Conservation (phyloP, 2,888 invertebrate genomes). For the Eupithecia pulchellata region DNA sequence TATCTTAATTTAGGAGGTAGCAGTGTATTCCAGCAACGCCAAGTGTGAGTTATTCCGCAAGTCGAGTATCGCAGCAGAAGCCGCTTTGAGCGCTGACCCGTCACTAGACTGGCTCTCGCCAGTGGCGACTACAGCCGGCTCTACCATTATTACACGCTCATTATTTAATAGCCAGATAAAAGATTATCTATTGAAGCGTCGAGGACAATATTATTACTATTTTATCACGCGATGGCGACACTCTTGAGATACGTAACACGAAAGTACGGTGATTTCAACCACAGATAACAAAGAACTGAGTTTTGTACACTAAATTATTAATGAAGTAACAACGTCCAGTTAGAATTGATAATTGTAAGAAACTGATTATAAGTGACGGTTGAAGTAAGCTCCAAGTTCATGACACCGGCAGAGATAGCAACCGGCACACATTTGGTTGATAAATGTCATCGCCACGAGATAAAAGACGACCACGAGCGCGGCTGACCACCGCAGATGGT, state of each 20-base stretch:
- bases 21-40: neutral
- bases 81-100: conserved; percentile 48
- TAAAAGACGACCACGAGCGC: conserved; percentile 30
- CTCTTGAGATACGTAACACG: conserved; percentile 11
- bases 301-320: neutral
- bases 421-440: conserved; percentile 65
- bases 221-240: conserved; percentile 60
- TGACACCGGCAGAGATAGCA: conserved; percentile 40
- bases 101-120: conserved; percentile 54
- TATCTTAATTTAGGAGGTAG: neutral
- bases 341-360: conserved; percentile 10
- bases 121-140: conserved; percentile 51
- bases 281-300: neutral
- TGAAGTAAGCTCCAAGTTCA: conserved; percentile 35
- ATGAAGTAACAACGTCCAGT: conserved; percentile 1
- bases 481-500: neutral
- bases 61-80: neutral
- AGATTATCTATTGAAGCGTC: conserved; percentile 81
- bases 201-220: conserved; percentile 67
- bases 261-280: neutral
- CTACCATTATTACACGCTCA: conserved; percentile 62
- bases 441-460: conserved; percentile 67
- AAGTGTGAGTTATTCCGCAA: neutral
- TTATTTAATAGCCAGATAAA: conserved; percentile 83
- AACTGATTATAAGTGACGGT: conserved; percentile 18